phyloP scores from a whole-genome alignment of 2,888 invertebrate genomes.

The Tetropium fuscum region DNA sequence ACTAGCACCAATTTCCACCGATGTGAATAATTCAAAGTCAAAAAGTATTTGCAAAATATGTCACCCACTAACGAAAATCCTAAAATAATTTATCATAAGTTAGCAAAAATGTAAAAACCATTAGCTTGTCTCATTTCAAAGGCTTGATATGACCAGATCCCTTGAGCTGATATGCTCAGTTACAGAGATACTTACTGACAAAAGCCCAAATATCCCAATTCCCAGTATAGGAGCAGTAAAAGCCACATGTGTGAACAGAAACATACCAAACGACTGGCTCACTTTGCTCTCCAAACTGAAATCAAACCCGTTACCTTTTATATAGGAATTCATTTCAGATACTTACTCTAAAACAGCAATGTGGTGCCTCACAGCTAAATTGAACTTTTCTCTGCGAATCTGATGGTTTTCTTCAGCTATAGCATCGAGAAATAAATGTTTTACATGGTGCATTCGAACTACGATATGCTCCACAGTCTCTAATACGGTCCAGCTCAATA shows the following conservation, averaged over 20 bases:
- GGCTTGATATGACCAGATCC: no score
- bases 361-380: conserved; percentile 29
- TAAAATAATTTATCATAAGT: no score
- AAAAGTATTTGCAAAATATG: no score
- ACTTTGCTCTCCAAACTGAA: conserved; percentile 32
- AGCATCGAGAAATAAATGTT: conserved; percentile 19
- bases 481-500: conserved; percentile 25
- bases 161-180: no score
- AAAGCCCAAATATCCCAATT: conserved; percentile 27
- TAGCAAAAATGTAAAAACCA: no score
- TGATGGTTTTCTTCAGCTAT: conserved; percentile 8
- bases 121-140: no score
- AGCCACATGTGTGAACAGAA: conserved; percentile 31
- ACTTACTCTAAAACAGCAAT: conserved; percentile 32
- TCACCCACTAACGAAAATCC: no score
- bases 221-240: conserved; percentile 30
- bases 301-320: not conserved
- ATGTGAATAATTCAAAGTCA: no score
- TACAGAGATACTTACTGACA: conserved; percentile 32
- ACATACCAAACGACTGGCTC: conserved; percentile 25
- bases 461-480: conserved; percentile 31
- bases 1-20: no score
- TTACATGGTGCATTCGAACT: conserved; percentile 28
- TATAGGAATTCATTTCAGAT: not conserved
- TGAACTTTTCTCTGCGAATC: conserved; percentile 24